A percentile compares a stretch with the other conserved stretches of the same genome.
Conservation (phyloP, 2,797 vertebrate species). For the Eospalax fontanierii region DNA sequence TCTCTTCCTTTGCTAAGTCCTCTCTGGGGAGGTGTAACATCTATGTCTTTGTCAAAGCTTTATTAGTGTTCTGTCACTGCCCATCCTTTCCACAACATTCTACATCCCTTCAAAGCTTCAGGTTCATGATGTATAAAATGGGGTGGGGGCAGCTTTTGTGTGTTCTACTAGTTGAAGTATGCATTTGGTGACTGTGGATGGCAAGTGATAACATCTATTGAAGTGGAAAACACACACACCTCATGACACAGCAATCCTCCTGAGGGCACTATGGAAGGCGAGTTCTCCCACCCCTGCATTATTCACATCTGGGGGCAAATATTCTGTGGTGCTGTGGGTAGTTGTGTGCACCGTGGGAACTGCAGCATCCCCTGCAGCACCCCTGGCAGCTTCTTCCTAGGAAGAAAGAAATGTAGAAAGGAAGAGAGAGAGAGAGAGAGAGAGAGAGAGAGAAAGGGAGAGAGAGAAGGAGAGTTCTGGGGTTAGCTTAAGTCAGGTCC, state of each 20-base stretch:
- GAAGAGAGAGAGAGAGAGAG: not conserved
- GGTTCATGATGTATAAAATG: not conserved
- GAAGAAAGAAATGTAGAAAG: not conserved
- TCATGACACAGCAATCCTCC: not conserved
- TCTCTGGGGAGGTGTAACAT: not conserved
- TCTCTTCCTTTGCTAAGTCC: constrained; percentile 13
- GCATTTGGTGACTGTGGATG: not conserved
- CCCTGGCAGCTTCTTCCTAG: not conserved
- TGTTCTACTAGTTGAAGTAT: too few species aligned
- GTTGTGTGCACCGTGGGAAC: not conserved
- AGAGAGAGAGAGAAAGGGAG: not conserved
- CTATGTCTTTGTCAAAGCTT: constrained; percentile 20
- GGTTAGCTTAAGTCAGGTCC: not conserved
- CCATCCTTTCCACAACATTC: not conserved
- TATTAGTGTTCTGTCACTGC: not conserved
- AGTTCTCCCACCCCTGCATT: not conserved
- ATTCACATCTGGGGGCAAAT: not conserved
- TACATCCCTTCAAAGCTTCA: not conserved
- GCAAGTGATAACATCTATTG: not conserved
- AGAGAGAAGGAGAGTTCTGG: not conserved
- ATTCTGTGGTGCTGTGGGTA: not conserved
- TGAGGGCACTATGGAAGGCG: not conserved
- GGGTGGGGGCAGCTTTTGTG: not conserved
- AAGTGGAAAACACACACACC: not conserved
- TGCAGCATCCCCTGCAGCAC: not conserved